Evolutionary conservation across 2,113 vertebrate species (phyloP).

Genomic region (Vireo altiloquus): DNA sequence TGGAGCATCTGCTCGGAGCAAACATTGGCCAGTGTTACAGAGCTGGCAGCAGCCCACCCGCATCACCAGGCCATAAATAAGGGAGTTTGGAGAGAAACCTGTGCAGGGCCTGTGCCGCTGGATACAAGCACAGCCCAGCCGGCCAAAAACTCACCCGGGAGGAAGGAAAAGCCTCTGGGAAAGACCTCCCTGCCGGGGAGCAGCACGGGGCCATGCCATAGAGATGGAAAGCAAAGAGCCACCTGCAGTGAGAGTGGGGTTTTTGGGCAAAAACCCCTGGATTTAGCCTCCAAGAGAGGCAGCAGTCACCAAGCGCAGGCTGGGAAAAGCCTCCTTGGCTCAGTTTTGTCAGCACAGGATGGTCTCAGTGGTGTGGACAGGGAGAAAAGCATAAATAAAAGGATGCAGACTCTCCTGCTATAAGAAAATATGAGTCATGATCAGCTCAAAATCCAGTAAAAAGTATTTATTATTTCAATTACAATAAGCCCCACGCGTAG

Average conservation of each 20-base stretch:
- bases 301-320: fast-evolving
- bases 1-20: fast-evolving
- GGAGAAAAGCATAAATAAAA: neutral
- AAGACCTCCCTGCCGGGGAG: neutral
- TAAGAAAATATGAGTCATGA: neutral
- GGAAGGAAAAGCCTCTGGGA: neutral
- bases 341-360: neutral
- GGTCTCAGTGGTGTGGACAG: fast-evolving
- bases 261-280: neutral
- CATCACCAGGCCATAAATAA: neutral
- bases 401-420: neutral
- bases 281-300: neutral
- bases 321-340: neutral
- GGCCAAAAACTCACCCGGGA: neutral
- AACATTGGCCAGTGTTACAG: fast-evolving
- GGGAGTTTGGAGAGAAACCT: neutral
- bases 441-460: slow-evolving; percentile 5
- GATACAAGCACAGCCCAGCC: fast-evolving
- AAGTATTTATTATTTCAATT: slow-evolving; percentile 74
- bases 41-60: neutral
- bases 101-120: fast-evolving
- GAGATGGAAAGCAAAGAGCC: neutral
- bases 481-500: slow-evolving; percentile 5
- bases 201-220: neutral
- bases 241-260: fast-evolving